phyloP scores from a whole-genome alignment of 2,888 invertebrate species.

The Polyommatus iphigenia region DNA sequence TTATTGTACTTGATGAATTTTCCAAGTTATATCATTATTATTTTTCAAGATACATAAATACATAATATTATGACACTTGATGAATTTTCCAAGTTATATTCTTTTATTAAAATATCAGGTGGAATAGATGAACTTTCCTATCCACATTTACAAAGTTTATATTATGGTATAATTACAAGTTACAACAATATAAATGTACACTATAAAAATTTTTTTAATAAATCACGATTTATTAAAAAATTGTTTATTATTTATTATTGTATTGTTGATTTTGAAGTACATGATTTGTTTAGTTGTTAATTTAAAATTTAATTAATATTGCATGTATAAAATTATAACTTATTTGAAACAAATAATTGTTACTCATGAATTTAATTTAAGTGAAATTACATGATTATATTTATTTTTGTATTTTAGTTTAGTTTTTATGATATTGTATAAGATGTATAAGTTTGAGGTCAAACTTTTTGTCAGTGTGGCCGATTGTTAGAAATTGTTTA shows the following conservation, averaged over 20 bases:
- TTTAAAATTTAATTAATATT: not conserved
- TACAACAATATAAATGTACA: no score
- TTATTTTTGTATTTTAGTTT: not conserved
- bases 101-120: not conserved
- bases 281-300: not conserved
- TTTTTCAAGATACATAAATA: no score
- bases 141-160: not conserved
- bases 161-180: no score
- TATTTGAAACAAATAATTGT: not conserved
- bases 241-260: no score
- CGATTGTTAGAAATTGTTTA: no score
- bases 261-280: not conserved
- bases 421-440: not conserved
- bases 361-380: no score
- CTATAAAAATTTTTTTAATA: no score
- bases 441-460: not conserved
- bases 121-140: not conserved
- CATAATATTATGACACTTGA: no score
- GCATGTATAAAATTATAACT: not conserved
- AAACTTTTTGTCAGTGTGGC: not conserved
- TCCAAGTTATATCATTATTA: no score
- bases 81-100: not conserved
- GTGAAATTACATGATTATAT: no score
- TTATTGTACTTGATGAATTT: not conserved
- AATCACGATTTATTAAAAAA: no score